These are phyloP conservation scores for Drosophila pallidifrons DNA, from an alignment of 1,140 invertebrate species.

Conservation along the genomic window DNA sequence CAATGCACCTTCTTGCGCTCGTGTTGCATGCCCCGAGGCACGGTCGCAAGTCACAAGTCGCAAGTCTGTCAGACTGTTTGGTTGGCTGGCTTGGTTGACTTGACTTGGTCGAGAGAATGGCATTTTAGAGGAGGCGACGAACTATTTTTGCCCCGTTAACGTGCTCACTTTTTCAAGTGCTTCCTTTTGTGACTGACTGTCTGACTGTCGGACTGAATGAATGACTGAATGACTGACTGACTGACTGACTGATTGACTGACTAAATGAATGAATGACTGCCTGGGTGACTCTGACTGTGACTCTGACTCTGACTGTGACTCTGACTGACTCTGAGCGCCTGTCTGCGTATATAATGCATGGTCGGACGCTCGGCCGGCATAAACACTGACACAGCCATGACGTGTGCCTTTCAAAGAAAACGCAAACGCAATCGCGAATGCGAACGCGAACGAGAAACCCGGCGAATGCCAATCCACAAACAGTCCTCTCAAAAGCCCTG, in stretches of 20 bases:
- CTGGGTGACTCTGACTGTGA: slow-evolving; percentile 32
- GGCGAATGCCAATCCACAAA: slow-evolving; percentile 33
- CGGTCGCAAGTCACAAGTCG: background rate
- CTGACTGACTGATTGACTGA: slow-evolving; percentile 28
- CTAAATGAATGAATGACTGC: slow-evolving; percentile 26
- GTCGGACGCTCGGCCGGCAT: slow-evolving; percentile 66
- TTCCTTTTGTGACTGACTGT: slow-evolving; percentile 66
- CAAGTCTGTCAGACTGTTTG: slow-evolving; percentile 19
- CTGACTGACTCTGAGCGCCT: slow-evolving; percentile 59
- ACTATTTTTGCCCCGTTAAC: slow-evolving; percentile 77
- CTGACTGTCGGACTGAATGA: slow-evolving; percentile 51
- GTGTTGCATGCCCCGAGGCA: slow-evolving; percentile 12
- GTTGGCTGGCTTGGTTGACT: too few species aligned
- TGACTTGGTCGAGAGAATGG: slow-evolving; percentile 24
- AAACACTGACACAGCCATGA: slow-evolving; percentile 78
- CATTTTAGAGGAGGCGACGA: slow-evolving; percentile 69
- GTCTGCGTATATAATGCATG: slow-evolving; percentile 70
- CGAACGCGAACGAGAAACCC: slow-evolving; percentile 50
- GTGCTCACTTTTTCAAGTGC: slow-evolving; percentile 75
- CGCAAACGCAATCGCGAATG: slow-evolving; percentile 51
- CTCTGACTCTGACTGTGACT: slow-evolving; percentile 29
- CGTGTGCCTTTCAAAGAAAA: slow-evolving; percentile 78
- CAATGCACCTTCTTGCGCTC: slow-evolving; percentile 31
- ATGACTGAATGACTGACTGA: slow-evolving; percentile 43
- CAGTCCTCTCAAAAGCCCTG: background rate